phyloP scores from a whole-genome alignment of 2,797 vertebrate species.

The Rhabdomys pumilio region DNA sequence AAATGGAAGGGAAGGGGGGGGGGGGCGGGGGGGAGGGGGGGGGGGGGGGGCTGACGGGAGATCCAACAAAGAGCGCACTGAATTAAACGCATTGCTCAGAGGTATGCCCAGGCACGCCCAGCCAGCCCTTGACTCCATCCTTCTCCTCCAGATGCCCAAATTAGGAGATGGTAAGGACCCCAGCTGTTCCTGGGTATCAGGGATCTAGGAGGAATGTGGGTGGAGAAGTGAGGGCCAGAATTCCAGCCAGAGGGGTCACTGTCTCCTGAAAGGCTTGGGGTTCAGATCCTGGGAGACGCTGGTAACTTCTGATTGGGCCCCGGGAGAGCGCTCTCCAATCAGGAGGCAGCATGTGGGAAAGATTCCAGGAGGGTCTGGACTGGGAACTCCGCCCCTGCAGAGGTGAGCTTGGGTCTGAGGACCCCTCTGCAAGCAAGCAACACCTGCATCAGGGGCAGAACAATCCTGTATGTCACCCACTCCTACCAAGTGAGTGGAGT shows the following conservation, averaged over 20 bases:
- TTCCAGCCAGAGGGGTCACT: not conserved
- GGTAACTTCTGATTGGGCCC: slow-evolving; percentile 25
- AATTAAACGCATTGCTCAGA: not conserved
- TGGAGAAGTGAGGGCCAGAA: not conserved
- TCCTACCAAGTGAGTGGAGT: not conserved
- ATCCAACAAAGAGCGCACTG: not conserved
- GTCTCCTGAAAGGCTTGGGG: not conserved
- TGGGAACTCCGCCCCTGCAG: not conserved
- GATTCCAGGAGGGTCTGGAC: not conserved
- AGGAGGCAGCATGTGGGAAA: not conserved
- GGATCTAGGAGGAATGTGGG: slow-evolving; percentile 20
- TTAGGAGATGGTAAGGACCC: not conserved
- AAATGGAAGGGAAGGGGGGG: too few species aligned
- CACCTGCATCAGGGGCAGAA: not conserved
- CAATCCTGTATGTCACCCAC: not conserved
- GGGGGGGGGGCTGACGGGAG: not conserved
- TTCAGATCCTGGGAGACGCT: not conserved
- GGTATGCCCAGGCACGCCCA: not conserved
- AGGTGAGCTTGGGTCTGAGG: not conserved
- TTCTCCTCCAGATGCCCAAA: not conserved
- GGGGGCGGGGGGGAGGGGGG: too few species aligned
- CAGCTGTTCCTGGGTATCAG: not conserved
- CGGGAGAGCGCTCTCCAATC: not conserved
- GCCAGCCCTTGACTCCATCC: not conserved
- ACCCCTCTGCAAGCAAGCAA: not conserved